phyloP scores from a whole-genome alignment of 2,113 vertebrate species.

The Carassius auratus region DNA sequence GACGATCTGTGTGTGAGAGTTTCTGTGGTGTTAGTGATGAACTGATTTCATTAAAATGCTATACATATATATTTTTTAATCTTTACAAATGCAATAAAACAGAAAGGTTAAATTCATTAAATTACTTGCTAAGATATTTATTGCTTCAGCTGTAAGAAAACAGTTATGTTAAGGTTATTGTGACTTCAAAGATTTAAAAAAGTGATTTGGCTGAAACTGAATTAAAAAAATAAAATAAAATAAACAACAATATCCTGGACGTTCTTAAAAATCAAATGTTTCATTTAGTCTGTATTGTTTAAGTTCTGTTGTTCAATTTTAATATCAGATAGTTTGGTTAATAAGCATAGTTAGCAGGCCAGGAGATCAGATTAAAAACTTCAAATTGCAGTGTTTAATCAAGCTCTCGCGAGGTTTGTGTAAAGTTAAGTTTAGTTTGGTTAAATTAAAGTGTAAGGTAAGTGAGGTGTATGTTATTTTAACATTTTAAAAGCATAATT shows the following conservation, averaged over 20 bases:
- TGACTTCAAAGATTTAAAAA: neutral
- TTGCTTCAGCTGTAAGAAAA: neutral
- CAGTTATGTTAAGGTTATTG: neutral
- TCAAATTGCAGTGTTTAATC: neutral
- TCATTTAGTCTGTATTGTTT: neutral
- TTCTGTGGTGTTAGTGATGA: neutral
- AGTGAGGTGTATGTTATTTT: neutral
- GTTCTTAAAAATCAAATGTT: neutral
- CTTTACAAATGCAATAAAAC: neutral
- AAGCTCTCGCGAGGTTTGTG: neutral
- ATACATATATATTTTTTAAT: neutral
- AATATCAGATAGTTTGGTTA: conserved; percentile 19
- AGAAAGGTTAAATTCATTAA: neutral
- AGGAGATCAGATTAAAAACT: neutral
- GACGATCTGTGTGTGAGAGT: neutral
- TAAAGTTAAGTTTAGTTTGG: neutral
- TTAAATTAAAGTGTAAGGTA: neutral
- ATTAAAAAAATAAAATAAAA: neutral
- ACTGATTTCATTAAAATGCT: neutral
- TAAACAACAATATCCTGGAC: neutral
- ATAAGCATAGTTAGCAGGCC: conserved; percentile 11
- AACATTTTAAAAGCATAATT: neutral
- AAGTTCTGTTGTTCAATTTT: neutral
- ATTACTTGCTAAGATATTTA: neutral
- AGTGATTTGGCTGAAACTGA: neutral